phyloP scores from a whole-genome alignment of 2,888 invertebrate species.

The Cephus runcator region DNA sequence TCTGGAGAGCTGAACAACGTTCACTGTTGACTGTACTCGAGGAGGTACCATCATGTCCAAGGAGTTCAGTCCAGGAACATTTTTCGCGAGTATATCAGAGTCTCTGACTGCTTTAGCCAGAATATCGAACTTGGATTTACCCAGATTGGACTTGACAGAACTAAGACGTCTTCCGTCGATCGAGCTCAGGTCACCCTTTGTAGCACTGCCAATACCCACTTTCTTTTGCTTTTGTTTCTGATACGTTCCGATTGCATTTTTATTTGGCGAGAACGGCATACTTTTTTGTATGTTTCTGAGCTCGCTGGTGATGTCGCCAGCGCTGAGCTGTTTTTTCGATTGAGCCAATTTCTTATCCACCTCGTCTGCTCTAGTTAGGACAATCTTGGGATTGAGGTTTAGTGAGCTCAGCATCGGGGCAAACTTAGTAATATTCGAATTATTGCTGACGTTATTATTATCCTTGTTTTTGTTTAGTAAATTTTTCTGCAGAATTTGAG shows the following conservation, averaged over 20 bases:
- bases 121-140: conserved; percentile 52
- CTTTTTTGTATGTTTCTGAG: conserved; percentile 56
- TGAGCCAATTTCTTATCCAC: conserved; percentile 47
- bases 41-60: conserved; percentile 72
- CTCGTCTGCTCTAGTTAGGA: conserved; percentile 60
- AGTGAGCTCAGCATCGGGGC: conserved; percentile 63
- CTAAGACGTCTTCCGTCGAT: conserved; percentile 32
- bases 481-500: conserved; percentile 46
- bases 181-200: conserved; percentile 23
- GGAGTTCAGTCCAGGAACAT: conserved; percentile 71
- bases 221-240: conserved; percentile 45
- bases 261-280: conserved; percentile 53
- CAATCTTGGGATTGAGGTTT: conserved; percentile 65
- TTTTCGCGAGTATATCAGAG: conserved; percentile 64
- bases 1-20: conserved; percentile 71
- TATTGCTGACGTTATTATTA: conserved; percentile 30
- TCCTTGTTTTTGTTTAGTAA: conserved; percentile 30
- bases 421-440: conserved; percentile 46
- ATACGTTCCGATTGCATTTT: conserved; percentile 46
- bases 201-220: conserved; percentile 14
- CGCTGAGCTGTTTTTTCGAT: conserved; percentile 50
- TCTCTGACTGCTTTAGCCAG: conserved; percentile 54
- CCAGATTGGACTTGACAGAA: conserved; percentile 35
- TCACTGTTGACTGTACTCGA: conserved; percentile 66
- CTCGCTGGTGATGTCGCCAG: conserved; percentile 54